Evolutionary conservation across 2,113 vertebrate genomes (phyloP).

Genomic region (Ceratotherium simum): DNA sequence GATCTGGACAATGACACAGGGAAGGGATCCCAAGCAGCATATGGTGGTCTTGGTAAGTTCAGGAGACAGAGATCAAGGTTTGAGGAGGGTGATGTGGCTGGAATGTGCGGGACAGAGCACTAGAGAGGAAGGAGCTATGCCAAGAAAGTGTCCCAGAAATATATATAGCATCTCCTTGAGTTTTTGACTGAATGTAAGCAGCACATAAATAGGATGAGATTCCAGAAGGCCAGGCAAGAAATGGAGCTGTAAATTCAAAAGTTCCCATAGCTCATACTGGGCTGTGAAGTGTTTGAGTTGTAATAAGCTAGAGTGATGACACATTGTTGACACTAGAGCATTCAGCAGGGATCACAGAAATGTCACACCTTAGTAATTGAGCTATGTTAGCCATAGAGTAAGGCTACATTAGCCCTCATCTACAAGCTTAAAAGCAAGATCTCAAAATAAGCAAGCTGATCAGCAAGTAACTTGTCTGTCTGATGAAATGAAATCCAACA

Average conservation of each 20-base stretch:
- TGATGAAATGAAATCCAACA: background rate
- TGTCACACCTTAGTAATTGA: background rate
- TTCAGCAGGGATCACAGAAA: background rate
- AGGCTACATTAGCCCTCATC: background rate
- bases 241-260: background rate
- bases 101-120: background rate
- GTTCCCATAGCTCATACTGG: background rate
- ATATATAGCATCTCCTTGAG: background rate
- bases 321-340: background rate
- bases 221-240: background rate
- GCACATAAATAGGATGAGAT: background rate
- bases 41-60: background rate
- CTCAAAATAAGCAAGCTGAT: background rate
- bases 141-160: background rate
- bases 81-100: background rate
- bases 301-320: background rate
- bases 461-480: background rate
- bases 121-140: background rate
- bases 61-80: background rate
- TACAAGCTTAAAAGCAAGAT: background rate
- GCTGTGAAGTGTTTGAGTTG: background rate
- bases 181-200: background rate
- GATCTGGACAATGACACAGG: background rate
- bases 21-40: background rate
- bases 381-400: background rate